Percentiles rank a stretch among this genome's conserved stretches.
Conservation (phyloP, 35 echinoderm and acorn worm species). For the Chiridota heheva region DNA sequence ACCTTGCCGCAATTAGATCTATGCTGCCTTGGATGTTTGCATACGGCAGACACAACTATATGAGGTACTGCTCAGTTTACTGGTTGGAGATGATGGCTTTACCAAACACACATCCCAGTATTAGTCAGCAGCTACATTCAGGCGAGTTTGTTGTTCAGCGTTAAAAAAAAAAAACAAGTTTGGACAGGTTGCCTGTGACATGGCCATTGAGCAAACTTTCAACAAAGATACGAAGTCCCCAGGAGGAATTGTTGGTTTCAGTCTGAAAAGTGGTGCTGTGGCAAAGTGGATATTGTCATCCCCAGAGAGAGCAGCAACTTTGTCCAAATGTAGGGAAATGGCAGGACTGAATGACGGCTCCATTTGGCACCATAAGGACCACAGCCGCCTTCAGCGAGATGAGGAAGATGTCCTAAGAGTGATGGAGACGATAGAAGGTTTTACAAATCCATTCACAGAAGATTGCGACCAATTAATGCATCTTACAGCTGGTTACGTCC, state of each 20-base stretch:
- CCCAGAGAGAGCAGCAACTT: constrained; percentile 28
- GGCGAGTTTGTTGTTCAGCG: constrained; percentile 13
- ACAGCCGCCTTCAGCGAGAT: constrained; percentile 16
- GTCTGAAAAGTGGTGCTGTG: constrained; percentile 3
- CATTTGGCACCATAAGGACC: background rate
- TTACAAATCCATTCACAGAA: constrained; percentile 44
- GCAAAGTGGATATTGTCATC: constrained; percentile 35
- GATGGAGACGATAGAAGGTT: constrained; percentile 8
- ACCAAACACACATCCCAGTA: background rate
- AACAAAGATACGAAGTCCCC: constrained; percentile 60
- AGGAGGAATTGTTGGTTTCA: constrained; percentile 62
- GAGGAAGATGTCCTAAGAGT: constrained; percentile 27
- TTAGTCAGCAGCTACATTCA: constrained; percentile 27
- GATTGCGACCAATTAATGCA: background rate
- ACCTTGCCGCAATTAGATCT: constrained; percentile 49
- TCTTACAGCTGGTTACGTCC: background rate
- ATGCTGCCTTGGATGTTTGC: constrained; percentile 26
- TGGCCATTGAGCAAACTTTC: constrained; percentile 58
- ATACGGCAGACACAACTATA: constrained; percentile 18
- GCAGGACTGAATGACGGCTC: background rate
- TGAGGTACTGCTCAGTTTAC: constrained; percentile 3
- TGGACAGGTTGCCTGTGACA: constrained; percentile 52
- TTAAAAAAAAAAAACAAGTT: background rate
- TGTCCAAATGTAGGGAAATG: constrained; percentile 24
- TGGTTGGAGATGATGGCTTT: background rate